Evolutionary conservation across 2,113 vertebrate genomes (phyloP).

Genomic region (Pseudolaguvia tuberculata): DNA sequence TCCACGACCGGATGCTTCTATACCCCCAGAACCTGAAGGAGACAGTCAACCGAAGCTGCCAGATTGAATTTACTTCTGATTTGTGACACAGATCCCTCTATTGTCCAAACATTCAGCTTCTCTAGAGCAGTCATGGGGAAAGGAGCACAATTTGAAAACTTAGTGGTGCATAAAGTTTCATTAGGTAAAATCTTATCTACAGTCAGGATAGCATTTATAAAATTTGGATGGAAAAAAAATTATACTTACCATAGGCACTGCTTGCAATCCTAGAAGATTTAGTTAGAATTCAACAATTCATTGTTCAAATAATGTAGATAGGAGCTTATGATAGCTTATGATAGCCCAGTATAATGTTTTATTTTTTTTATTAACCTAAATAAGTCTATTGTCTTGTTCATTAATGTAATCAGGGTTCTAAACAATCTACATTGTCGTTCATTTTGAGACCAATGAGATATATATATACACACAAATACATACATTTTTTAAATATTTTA

Average conservation of each 20-base stretch:
- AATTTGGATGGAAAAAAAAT: background rate
- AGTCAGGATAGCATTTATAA: background rate
- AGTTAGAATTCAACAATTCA: too few relatives aligned
- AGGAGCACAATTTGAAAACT: conserved; percentile 20
- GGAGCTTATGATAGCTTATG: too few relatives aligned
- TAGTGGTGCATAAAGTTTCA: conserved; percentile 5
- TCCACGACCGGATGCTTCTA: conserved; percentile 42
- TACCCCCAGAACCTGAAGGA: conserved; percentile 34
- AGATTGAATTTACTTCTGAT: conserved; percentile 37
- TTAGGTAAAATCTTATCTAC: background rate
- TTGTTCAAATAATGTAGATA: background rate
- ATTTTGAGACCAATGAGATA: too few relatives aligned
- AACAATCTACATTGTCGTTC: too few relatives aligned
- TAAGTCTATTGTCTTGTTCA: too few relatives aligned
- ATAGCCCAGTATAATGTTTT: too few relatives aligned
- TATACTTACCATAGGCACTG: background rate
- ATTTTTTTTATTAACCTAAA: too few relatives aligned
- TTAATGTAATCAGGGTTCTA: too few relatives aligned
- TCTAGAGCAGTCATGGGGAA: conserved; percentile 36
- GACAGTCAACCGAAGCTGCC: conserved; percentile 40
- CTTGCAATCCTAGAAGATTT: background rate
- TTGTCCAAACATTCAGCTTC: conserved; percentile 41
- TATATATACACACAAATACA: too few relatives aligned
- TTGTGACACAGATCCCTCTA: conserved; percentile 43
- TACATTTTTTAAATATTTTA: too few relatives aligned